These are phyloP conservation scores for Cataglyphis cursor DNA, from an alignment of 2,888 invertebrate species.

Conservation along the genomic window DNA sequence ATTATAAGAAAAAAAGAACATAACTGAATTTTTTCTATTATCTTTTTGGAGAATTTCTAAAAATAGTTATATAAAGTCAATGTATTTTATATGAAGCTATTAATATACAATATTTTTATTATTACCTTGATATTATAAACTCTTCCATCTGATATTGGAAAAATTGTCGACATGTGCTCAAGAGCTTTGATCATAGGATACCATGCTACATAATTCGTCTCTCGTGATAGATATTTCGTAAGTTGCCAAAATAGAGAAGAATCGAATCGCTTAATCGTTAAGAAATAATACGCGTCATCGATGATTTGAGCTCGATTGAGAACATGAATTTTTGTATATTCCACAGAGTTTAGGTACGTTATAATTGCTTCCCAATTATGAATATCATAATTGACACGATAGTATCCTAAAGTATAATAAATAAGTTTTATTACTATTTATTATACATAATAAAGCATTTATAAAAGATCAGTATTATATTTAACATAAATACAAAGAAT, in stretches of 20 bases:
- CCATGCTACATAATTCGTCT: slow-evolving; percentile 34
- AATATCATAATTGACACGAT: slow-evolving; percentile 80
- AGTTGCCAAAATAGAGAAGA: not conserved
- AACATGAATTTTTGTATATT: slow-evolving; percentile 31
- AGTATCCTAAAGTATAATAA: slow-evolving; percentile 79
- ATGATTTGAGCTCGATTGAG: slow-evolving; percentile 53
- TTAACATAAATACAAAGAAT: not conserved
- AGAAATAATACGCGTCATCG: not conserved
- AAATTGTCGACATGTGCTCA: not conserved
- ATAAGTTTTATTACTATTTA: not conserved
- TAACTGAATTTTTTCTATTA: too few species aligned
- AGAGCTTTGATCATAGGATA: slow-evolving; percentile 6
- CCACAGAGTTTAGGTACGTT: not conserved
- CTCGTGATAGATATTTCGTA: slow-evolving; percentile 2
- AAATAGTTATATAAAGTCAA: too few species aligned
- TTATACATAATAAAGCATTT: not conserved
- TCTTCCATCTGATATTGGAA: not conserved
- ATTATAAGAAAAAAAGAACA: too few species aligned
- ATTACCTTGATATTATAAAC: not conserved
- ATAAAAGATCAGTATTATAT: not conserved
- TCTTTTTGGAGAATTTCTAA: too few species aligned
- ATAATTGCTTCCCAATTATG: slow-evolving; percentile 72
- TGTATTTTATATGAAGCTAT: too few species aligned
- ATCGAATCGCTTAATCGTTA: not conserved
- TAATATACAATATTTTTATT: not conserved